Conservation (phyloP, 2,888 invertebrate species). For the Rhingia rostrata region DNA sequence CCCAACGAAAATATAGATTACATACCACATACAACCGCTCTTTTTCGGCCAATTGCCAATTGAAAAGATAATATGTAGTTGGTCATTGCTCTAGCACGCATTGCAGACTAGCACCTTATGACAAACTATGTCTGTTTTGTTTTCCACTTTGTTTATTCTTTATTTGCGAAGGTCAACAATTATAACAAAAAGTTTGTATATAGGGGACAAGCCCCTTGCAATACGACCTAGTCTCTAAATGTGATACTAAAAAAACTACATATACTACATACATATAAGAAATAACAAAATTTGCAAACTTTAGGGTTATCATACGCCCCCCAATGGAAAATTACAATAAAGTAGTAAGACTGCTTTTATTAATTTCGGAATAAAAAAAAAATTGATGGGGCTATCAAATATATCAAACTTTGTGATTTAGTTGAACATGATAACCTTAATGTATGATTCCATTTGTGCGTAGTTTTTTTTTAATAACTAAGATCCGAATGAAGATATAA, state of each 20-base stretch:
- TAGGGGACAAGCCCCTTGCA: background rate
- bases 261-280: too few species aligned
- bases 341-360: background rate
- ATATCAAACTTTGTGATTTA: background rate
- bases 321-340: background rate
- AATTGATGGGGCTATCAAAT: background rate
- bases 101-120: background rate
- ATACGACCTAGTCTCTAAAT: background rate
- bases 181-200: background rate
- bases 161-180: background rate
- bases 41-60: slow-evolving; percentile 46
- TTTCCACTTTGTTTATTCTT: background rate
- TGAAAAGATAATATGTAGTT: slow-evolving; percentile 30
- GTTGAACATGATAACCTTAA: background rate
- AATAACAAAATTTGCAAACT: background rate
- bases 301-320: background rate
- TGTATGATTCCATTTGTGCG: too few species aligned
- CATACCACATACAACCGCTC: slow-evolving; percentile 16
- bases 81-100: slow-evolving; percentile 33
- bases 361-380: too few species aligned
- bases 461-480: background rate
- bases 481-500: background rate
- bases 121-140: background rate
- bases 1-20: background rate
- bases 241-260: too few species aligned